Evolutionary conservation across 2,888 invertebrate species (phyloP).

Genomic region (Epiblema foenella): DNA sequence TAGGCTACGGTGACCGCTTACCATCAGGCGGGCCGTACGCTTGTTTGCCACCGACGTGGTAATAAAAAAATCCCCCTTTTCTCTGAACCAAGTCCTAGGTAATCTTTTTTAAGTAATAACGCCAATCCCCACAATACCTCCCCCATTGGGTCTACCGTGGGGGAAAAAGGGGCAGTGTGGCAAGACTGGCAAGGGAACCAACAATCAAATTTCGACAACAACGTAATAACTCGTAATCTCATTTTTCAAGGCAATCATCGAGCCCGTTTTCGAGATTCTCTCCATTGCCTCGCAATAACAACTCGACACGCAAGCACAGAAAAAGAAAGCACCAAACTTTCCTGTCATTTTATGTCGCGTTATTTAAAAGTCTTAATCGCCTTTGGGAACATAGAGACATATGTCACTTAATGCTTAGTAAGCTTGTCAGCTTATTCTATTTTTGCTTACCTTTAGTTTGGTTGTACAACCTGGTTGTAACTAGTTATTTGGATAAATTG

Average conservation of each 20-base stretch:
- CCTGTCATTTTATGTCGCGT: conserved; percentile 13
- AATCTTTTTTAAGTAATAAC: too few relatives aligned
- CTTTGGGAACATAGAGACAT: not conserved
- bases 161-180: too few relatives aligned
- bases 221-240: too few relatives aligned
- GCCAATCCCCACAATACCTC: too few relatives aligned
- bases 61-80: too few relatives aligned
- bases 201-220: too few relatives aligned
- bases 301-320: conserved; percentile 23
- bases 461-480: conserved; percentile 23
- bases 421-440: conserved; percentile 14
- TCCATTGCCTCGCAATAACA: conserved; percentile 15
- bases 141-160: too few relatives aligned
- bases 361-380: not conserved
- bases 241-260: not conserved
- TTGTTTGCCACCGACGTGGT: too few relatives aligned
- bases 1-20: too few relatives aligned
- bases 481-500: conserved; percentile 31
- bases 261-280: not conserved
- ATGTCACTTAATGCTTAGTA: not conserved
- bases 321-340: conserved; percentile 42
- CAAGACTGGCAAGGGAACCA: too few relatives aligned
- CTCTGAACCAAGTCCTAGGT: too few relatives aligned
- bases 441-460: conserved; percentile 15
- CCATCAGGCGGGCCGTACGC: too few relatives aligned